Percentiles rank a stretch among this genome's conserved stretches.
Conservation (phyloP, 2,113 vertebrate species). For the Motacilla tschutschensis region DNA sequence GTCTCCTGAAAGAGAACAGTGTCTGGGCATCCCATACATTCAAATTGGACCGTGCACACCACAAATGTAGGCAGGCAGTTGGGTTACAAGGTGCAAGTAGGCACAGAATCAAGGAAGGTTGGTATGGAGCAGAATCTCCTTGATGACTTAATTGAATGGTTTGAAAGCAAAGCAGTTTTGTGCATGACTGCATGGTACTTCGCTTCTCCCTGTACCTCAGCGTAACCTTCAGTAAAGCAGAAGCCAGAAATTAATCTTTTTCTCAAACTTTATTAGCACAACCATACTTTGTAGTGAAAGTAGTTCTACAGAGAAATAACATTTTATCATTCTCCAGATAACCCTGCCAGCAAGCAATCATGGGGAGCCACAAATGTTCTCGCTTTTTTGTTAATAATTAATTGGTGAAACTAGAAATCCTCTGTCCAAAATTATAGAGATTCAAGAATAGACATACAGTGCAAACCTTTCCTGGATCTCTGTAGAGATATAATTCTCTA, state of each 20-base stretch:
- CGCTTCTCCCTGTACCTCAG: not conserved
- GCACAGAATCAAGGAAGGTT: not conserved
- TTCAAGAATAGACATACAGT: not conserved
- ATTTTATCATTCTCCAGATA: not conserved
- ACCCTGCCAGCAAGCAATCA: not conserved
- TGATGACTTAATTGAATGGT: not conserved
- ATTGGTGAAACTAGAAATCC: not conserved
- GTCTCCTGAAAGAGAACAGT: not conserved
- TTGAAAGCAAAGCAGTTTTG: not conserved
- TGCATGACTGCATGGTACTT: not conserved
- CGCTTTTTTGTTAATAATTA: not conserved
- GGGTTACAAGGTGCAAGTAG: not conserved
- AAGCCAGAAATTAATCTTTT: not conserved
- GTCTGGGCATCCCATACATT: not conserved
- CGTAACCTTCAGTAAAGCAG: not conserved
- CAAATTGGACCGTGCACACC: not conserved
- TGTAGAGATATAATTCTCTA: not conserved
- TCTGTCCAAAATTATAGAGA: not conserved
- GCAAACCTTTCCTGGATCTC: not conserved
- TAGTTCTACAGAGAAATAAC: not conserved
- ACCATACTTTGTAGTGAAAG: not conserved
- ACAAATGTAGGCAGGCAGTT: not conserved
- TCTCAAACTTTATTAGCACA: not conserved
- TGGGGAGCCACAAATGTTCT: not conserved
- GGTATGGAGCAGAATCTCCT: not conserved